Conservation (phyloP, 1,140 invertebrate species). For the Hestina assimilis region DNA sequence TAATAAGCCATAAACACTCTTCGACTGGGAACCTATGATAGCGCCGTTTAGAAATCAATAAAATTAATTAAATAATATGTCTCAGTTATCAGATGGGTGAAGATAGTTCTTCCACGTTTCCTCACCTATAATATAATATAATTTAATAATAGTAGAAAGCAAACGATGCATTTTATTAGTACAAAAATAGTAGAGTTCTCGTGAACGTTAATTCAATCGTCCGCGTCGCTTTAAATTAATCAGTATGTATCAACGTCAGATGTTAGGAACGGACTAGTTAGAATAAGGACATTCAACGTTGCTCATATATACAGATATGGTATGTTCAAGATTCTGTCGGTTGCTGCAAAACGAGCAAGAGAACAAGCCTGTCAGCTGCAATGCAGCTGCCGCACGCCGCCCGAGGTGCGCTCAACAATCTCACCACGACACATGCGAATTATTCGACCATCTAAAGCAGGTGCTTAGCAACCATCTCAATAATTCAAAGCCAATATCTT, state of each 20-base stretch:
- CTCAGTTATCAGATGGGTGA: no score
- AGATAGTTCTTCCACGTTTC: no score
- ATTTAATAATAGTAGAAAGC: no score
- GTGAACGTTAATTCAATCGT: neutral
- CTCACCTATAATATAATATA: no score
- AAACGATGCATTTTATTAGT: neutral
- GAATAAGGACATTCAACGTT: slow-evolving; percentile 34
- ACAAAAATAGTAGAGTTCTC: slow-evolving; percentile 4
- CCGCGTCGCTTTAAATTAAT: slow-evolving; percentile 11
- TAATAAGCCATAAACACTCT: no score
- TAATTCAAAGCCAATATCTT: neutral
- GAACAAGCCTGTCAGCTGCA: slow-evolving; percentile 56
- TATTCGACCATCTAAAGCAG: slow-evolving; percentile 47
- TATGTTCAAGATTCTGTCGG: slow-evolving; percentile 40
- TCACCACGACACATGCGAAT: slow-evolving; percentile 42
- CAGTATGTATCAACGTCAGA: slow-evolving; percentile 23
- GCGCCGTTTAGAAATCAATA: no score
- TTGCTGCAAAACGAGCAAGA: slow-evolving; percentile 62
- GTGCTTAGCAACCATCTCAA: slow-evolving; percentile 22
- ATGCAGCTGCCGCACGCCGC: slow-evolving; percentile 49
- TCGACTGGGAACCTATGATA: no score
- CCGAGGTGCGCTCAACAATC: slow-evolving; percentile 35
- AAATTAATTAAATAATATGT: no score
- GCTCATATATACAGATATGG: slow-evolving; percentile 33
- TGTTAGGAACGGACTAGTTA: slow-evolving; percentile 30